phyloP scores from a whole-genome alignment of 2,888 invertebrate genomes.

The Ennomos quercinarius region DNA sequence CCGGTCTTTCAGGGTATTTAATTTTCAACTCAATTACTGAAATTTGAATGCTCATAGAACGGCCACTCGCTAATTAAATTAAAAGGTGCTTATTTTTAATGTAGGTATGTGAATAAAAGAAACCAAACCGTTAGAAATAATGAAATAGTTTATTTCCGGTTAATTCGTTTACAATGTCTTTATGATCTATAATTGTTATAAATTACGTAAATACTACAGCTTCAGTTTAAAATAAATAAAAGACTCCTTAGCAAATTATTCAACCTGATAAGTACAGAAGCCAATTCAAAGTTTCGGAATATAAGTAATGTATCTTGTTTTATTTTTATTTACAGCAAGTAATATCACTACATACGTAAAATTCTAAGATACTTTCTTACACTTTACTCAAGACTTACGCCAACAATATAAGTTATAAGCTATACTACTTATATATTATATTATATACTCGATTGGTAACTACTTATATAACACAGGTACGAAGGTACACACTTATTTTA shows the following conservation, averaged over 20 bases:
- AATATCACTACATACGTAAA: too few species aligned
- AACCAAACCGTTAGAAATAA: conserved; percentile 40
- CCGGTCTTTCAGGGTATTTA: too few species aligned
- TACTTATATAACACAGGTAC: conserved; percentile 27
- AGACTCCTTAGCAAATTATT: conserved; percentile 10
- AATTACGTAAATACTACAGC: conserved; percentile 21
- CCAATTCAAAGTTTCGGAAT: conserved; percentile 21
- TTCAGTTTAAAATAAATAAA: conserved; percentile 5
- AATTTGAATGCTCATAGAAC: too few species aligned
- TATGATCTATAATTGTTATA: conserved; percentile 24
- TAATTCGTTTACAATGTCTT: conserved; percentile 38
- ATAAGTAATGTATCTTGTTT: too few species aligned
- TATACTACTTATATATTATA: too few species aligned
- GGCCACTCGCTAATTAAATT: too few species aligned
- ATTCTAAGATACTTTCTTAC: too few species aligned
- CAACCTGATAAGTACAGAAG: conserved; percentile 40
- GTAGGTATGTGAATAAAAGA: conserved; percentile 30
- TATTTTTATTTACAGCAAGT: too few species aligned
- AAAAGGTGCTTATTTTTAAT: too few species aligned
- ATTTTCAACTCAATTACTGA: too few species aligned
- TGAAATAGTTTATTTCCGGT: conserved; percentile 47
- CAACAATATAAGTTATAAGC: too few species aligned
- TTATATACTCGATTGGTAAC: conserved; percentile 14
- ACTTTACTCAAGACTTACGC: too few species aligned
- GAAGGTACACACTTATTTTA: conserved; percentile 14